Percentiles rank a stretch among this genome's conserved stretches.
Conservation (phyloP, 2,113 vertebrate species). For the Chaetura pelagica region DNA sequence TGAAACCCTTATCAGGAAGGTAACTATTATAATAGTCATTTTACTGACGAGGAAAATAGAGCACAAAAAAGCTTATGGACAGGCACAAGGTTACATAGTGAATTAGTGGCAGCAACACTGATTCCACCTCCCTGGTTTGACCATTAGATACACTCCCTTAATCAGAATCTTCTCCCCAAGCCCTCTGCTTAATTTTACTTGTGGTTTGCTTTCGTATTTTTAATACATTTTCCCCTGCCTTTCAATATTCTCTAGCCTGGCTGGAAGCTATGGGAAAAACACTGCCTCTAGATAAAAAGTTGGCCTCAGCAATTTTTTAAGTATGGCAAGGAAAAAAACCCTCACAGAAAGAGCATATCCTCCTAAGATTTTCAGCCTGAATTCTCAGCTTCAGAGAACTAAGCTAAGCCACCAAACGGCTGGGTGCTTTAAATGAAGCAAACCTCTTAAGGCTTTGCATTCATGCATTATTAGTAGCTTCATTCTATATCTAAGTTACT, state of each 20-base stretch:
- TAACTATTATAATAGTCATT: constrained; percentile 52
- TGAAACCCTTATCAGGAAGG: constrained; percentile 52
- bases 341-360: neutral
- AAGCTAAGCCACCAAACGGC: constrained; percentile 11
- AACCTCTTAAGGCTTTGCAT: constrained; percentile 67
- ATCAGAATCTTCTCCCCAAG: constrained; percentile 15
- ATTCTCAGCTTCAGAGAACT: constrained; percentile 46
- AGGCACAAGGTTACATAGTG: constrained; percentile 49
- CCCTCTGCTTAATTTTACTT: constrained; percentile 8
- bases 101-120: constrained; percentile 53
- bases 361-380: constrained; percentile 46
- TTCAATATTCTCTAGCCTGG: neutral
- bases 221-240: neutral
- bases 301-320: constrained; percentile 59
- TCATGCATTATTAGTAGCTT: constrained; percentile 70
- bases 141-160: constrained; percentile 32
- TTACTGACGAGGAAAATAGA: constrained; percentile 26
- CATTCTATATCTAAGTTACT: constrained; percentile 61
- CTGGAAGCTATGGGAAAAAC: neutral
- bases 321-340: neutral
- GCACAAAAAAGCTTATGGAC: neutral
- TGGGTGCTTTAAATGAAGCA: constrained; percentile 52
- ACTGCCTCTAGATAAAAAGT: constrained; percentile 13
- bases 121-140: constrained; percentile 37
- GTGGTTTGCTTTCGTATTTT: neutral